Evolutionary conservation across 2,888 invertebrate genomes (phyloP), one percentile per base, ranked within the genome.

Genomic region (Xylocampa areola): DNA sequence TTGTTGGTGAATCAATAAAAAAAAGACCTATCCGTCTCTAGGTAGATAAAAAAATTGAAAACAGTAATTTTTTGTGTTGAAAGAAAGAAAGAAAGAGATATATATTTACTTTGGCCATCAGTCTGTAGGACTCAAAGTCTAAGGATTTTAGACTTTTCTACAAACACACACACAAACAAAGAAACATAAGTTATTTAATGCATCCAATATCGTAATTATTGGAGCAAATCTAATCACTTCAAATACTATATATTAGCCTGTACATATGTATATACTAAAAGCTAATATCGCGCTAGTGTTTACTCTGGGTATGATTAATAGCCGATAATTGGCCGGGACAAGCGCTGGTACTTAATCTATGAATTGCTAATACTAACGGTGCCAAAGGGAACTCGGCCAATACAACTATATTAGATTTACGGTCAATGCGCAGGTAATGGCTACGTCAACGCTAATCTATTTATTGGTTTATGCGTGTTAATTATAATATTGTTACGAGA

Each of bases 311-410:
- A 77, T 80, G 77, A 85, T 81, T 81, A 81, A 84, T 81, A 71
- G 72, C 67, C 69, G 73, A 77, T 83, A 82, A 82, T 83, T 81
- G 76, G 61, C 48, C 58, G 11, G 61, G 71, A 84, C 79, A 81
- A 54, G 75, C 72, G 41, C 65, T 54, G 64, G 63, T 77, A 79
- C 79, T 73, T 75, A 79, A 72, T 66, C 50, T 71, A 73, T 78
- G 78, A 79, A 81, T 82, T 50, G 67, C 61, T 80, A 76, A 79
- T 80, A 61, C 63, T 52, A 44, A 36, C 50, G 35, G 35, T 48
- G 65, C 63, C 63, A 67, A 64, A 59, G 72, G 70, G 67, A 66
- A 40, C 41, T 14, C 7, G 23, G 62, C 45, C 73, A 67, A 68
- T 57, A 55, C 47, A 49, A 63, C 41, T 58, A 61, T 60, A 61